Base-by-base conservation (phyloP, 1,140 invertebrate genomes). In the Drepana arcuata region DNA sequence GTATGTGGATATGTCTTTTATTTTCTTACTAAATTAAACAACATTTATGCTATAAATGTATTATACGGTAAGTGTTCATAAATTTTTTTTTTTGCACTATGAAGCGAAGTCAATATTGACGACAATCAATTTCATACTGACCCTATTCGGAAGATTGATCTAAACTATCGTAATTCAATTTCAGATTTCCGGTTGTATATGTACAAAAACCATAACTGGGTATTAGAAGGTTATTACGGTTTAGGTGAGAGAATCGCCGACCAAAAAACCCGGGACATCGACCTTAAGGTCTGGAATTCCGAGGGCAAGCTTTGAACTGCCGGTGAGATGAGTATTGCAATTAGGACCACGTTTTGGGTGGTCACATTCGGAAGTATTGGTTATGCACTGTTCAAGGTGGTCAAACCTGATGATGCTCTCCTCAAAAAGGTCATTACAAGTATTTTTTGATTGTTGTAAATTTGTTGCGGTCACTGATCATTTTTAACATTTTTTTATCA, bases 121-220 rank as follows among this genome's bases (percentile, higher is more conserved):
- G n/a, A n/a, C n/a, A n/a, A n/a, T n/a, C n/a, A n/a, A n/a, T n/a
- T n/a, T n/a, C n/a, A n/a, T n/a, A n/a, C n/a, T n/a, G n/a, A n/a
- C n/a, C n/a, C n/a, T n/a, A n/a, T n/a, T n/a, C n/a, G n/a, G n/a
- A n/a, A n/a, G n/a, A n/a, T n/a, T n/a, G n/a, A n/a, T n/a, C n/a
- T n/a, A n/a, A n/a, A n/a, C n/a, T n/a, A n/a, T n/a, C n/a, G n/a
- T n/a, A n/a, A n/a, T n/a, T 14, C 13, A 18, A 16, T 67, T 78
- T 9, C 62, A 89, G 88, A 88, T 61, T 88, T 87, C 46, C 84
- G 88, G 11, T 62, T 83, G 26, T 87, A 87, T 49, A 84, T 88
- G 45, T 65, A 82, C 60, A 82, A 87, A 28, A 89, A 89, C 42
- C 88, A 83, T 59, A 86, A 86, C 16, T 84, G 77, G 53, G 63